phyloP scores from a whole-genome alignment of 2,113 vertebrate species.

The Anoura caudifer region DNA sequence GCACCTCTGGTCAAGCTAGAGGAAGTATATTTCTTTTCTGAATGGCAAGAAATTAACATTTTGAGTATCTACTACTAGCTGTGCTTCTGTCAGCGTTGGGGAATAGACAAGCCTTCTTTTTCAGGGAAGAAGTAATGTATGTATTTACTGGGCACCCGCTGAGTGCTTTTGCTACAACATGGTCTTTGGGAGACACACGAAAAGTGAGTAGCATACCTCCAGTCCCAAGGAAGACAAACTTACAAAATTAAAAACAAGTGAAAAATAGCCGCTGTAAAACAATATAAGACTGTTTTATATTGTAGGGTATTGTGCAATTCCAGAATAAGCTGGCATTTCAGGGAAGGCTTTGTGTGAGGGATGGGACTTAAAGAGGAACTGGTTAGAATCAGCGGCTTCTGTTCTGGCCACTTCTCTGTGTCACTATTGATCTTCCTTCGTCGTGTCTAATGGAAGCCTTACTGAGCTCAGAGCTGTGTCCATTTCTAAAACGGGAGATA shows the following conservation, averaged over 20 bases:
- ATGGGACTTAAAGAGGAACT: background rate
- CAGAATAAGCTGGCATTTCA: background rate
- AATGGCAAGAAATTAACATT: background rate
- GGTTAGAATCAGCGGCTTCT: background rate
- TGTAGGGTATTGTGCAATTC: background rate
- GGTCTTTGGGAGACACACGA: background rate
- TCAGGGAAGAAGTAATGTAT: background rate
- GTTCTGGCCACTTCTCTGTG: background rate
- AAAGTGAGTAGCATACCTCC: background rate
- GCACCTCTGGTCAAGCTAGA: background rate
- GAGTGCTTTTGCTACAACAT: background rate
- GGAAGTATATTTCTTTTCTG: constrained; percentile 13
- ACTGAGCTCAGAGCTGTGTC: background rate
- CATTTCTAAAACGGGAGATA: background rate
- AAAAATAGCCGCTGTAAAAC: background rate
- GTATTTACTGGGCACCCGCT: background rate
- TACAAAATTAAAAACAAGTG: background rate
- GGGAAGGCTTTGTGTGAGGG: background rate
- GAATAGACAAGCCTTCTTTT: background rate
- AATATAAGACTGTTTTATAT: background rate
- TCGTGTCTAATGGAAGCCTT: background rate
- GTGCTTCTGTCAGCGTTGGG: background rate
- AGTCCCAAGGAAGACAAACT: background rate
- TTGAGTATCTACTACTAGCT: background rate
- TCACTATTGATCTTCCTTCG: background rate